Percentiles rank a stretch among this genome's conserved stretches.
phyloP scores from a whole-genome alignment of 2,888 invertebrate species.

The Himalopsyche anomala region DNA sequence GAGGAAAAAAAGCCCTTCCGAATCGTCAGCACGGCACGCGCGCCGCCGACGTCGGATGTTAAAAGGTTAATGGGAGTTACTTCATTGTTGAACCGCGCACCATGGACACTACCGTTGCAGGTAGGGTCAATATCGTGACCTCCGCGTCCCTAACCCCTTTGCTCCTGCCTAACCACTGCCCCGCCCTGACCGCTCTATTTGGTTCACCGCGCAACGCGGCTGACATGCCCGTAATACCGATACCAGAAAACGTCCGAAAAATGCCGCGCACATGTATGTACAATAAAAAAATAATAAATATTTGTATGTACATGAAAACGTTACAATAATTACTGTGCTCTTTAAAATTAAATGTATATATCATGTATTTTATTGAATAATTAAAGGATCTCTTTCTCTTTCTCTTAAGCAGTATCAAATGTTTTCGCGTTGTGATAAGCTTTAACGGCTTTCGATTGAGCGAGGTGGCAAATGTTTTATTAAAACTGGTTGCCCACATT shows the following conservation, averaged over 20 bases:
- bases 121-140: slow-evolving; percentile 60
- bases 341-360: too few relatives aligned
- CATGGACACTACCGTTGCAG: slow-evolving; percentile 53
- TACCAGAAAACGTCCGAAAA: background rate
- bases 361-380: too few relatives aligned
- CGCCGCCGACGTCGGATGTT: background rate
- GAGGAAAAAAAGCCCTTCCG: background rate
- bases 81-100: slow-evolving; percentile 34
- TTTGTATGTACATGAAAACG: too few relatives aligned
- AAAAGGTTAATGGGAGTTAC: slow-evolving; percentile 27
- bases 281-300: too few relatives aligned
- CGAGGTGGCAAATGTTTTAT: too few relatives aligned
- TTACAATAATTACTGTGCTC: too few relatives aligned
- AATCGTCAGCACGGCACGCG: slow-evolving; percentile 12
- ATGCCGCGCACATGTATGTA: too few relatives aligned
- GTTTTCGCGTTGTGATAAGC: too few relatives aligned
- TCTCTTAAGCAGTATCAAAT: too few relatives aligned
- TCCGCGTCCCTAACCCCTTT: slow-evolving; percentile 30
- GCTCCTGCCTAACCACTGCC: slow-evolving; percentile 39
- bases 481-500: too few relatives aligned
- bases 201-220: slow-evolving; percentile 34
- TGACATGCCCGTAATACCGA: background rate
- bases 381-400: too few relatives aligned
- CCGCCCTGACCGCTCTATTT: slow-evolving; percentile 53
- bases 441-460: too few relatives aligned